Evolutionary conservation across 2,797 vertebrate genomes (phyloP).

Genomic region (Sitta carolinensis): DNA sequence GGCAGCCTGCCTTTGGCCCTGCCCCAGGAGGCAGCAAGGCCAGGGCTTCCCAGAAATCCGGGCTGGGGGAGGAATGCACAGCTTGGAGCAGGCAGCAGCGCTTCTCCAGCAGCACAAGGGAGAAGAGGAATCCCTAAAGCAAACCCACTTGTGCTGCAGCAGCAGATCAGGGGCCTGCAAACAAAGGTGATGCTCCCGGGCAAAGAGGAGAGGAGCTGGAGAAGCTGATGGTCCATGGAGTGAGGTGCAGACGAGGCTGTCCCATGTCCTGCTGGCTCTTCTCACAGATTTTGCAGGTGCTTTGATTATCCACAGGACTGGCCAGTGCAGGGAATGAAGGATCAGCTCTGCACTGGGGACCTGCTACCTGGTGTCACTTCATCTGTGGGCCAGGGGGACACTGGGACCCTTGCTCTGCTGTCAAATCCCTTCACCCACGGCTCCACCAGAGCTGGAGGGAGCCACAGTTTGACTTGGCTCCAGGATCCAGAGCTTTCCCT

Average conservation of each 20-base stretch:
- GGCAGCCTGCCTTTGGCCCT: not conserved
- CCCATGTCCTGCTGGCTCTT: fast-evolving
- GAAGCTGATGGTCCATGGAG: not conserved
- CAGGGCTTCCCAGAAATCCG: not conserved
- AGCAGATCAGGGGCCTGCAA: not conserved
- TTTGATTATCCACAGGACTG: not conserved
- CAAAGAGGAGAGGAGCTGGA: not conserved
- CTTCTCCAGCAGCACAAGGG: not conserved
- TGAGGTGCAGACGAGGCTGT: fast-evolving
- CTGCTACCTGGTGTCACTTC: not conserved
- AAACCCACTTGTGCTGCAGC: not conserved
- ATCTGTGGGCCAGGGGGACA: not conserved
- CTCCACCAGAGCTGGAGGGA: not conserved
- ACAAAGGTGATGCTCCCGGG: not conserved
- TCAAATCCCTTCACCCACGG: fast-evolving
- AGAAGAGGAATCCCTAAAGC: not conserved
- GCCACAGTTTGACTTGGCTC: not conserved
- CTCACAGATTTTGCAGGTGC: fast-evolving
- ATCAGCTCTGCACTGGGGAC: not conserved
- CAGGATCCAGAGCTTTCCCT: not conserved
- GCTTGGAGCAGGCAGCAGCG: not conserved
- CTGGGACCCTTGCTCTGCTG: no score
- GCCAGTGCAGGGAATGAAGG: not conserved
- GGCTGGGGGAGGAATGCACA: fast-evolving
- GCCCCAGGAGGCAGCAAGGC: fast-evolving